Evolutionary conservation across 2,113 vertebrate species (phyloP).

Genomic region (Melospiza georgiana): DNA sequence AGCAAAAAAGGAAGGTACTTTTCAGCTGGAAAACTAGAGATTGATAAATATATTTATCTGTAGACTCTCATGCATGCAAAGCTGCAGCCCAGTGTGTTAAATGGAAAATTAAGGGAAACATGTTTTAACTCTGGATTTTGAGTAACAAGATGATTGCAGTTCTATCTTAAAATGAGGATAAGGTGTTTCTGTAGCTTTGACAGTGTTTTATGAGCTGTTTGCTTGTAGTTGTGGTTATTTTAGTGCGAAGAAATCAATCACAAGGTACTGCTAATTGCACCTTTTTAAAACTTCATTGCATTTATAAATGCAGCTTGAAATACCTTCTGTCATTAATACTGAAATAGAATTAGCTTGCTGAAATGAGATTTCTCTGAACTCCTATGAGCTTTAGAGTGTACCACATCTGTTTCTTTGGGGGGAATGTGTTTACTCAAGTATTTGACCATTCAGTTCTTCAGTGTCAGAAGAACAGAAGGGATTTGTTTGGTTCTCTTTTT

Average conservation of each 20-base stretch:
- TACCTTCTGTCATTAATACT: not conserved
- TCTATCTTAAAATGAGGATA: not conserved
- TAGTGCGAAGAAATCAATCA: not conserved
- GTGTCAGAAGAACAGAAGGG: not conserved
- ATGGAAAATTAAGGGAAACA: not conserved
- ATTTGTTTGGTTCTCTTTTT: not conserved
- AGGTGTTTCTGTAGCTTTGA: not conserved
- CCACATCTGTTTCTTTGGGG: not conserved
- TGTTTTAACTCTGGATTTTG: not conserved
- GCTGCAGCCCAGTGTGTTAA: not conserved
- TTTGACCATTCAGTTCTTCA: not conserved
- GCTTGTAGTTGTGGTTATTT: not conserved
- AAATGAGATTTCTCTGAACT: not conserved
- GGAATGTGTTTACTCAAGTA: not conserved
- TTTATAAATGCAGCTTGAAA: not conserved
- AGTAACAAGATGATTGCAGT: not conserved
- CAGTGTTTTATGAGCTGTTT: not conserved
- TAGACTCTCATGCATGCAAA: rapidly evolving
- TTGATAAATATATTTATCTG: not conserved
- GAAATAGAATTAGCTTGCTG: not conserved
- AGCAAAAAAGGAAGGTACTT: not conserved
- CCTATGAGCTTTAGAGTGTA: not conserved
- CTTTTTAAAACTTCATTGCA: not conserved
- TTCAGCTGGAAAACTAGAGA: not conserved
- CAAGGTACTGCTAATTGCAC: not conserved